Conservation (phyloP, 2,113 vertebrate genomes). For the Colistium nudipinnis region DNA sequence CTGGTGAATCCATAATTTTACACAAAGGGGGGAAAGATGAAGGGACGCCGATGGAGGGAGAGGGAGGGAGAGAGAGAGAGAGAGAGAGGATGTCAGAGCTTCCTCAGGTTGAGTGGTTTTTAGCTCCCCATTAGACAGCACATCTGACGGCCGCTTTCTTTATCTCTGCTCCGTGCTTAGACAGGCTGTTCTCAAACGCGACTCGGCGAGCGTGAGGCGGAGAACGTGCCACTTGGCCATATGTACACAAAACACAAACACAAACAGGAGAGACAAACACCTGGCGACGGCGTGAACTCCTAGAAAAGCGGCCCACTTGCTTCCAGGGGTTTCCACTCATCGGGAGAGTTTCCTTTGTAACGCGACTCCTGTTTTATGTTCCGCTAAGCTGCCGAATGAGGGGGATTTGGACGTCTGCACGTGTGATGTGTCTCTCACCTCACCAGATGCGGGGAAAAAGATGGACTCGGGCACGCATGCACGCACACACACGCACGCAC, state of each 20-base stretch:
- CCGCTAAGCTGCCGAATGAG: conserved; percentile 64
- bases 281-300: conserved; percentile 45
- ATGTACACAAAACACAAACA: conserved; percentile 7
- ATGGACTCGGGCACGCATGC: conserved; percentile 22
- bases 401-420: conserved; percentile 69
- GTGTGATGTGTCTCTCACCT: conserved; percentile 69
- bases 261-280: conserved; percentile 44
- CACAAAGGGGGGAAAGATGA: conserved; percentile 9
- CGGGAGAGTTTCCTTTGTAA: conserved; percentile 62
- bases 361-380: conserved; percentile 62
- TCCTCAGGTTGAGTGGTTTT: conserved; percentile 68
- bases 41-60: too few species aligned
- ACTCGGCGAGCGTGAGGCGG: not conserved
- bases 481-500: conserved; percentile 8
- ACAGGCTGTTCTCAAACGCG: conserved; percentile 19
- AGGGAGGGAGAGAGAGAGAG: conserved; percentile 8
- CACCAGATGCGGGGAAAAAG: conserved; percentile 54
- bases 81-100: conserved; percentile 32
- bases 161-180: conserved; percentile 22
- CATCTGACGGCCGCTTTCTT: conserved; percentile 47
- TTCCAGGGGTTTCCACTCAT: conserved; percentile 41
- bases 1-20: conserved; percentile 33
- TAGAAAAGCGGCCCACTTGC: conserved; percentile 41
- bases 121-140: conserved; percentile 55
- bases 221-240: conserved; percentile 18